Evolutionary conservation across 2,797 vertebrate genomes (phyloP), one percentile per base, ranked within the genome.

Genomic region (Lithobates sylvaticus): DNA sequence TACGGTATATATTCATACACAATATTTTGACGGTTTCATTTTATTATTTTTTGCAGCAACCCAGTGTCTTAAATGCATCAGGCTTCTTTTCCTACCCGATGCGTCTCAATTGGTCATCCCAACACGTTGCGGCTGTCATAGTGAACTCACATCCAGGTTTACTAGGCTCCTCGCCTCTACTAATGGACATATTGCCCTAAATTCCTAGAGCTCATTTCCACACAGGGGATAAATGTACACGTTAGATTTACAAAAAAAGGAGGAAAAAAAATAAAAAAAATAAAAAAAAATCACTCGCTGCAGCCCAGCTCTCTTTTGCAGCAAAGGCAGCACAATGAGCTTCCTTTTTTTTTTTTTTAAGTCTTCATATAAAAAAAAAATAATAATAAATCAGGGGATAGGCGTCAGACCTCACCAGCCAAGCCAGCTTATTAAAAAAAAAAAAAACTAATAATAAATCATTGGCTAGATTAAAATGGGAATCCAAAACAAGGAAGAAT

Each of bases 71-170:
- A 27, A 1, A 5, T 67, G 9, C 1, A 23, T 71, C 84, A 72
- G 44, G 23, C 71, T 27, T 34, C 26, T 50, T 26, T 76, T 73
- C 78, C 74, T 78, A 65, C 26, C 72, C 47, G 70, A 71, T 42
- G 50, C 50, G 65, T 27, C 54, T 47, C 32, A 50, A 78, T 47
- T 86, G 50, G 78, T 58, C 61, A 73, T 65, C 32, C 42, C 50
- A 81, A 77, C 79, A 77, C 76, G 73, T 77, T 72, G 50, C 67
- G 67, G 80, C 71, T 86, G 73, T 34, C 21, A 27, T 34, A 3
- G 36, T 12, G 50, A 34, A 78, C 1, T 32, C n/a, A 80, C 65
- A 70, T 80, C 65, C 65, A 80, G 65, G 29, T 7, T 58, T 3
- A 8, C 27, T 81, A 39, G 50, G 39, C 16, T 64, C 2, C 44